These are phyloP conservation scores for Sparidentex hasta DNA, from an alignment of 2,797 vertebrate species.

Conservation along the genomic window DNA sequence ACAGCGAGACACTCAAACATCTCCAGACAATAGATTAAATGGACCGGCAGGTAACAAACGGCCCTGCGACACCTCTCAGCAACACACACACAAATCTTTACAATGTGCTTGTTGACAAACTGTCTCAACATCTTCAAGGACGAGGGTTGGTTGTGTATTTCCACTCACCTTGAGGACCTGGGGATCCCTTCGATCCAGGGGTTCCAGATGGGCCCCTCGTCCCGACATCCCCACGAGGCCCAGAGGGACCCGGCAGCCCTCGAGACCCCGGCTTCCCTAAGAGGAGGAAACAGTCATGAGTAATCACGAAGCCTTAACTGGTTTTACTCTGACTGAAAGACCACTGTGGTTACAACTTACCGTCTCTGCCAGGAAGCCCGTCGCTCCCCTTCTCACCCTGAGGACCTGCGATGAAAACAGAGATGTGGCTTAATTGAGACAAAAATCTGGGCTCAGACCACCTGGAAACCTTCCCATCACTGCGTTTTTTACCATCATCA, in stretches of 20 bases:
- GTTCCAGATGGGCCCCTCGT: slow-evolving; percentile 84
- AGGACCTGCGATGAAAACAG: slow-evolving; percentile 80
- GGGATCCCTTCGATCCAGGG: slow-evolving; percentile 86
- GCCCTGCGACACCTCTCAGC: slow-evolving; percentile 1
- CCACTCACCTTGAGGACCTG: slow-evolving; percentile 89
- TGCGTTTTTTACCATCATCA: slow-evolving; percentile 10
- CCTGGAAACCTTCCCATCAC: slow-evolving; percentile 20
- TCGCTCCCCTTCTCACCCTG: slow-evolving; percentile 85
- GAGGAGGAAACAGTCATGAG: slow-evolving; percentile 63
- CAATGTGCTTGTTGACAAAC: slow-evolving; percentile 35
- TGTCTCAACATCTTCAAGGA: slow-evolving; percentile 37
- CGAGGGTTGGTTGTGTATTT: slow-evolving; percentile 20
- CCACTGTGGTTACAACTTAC: slow-evolving; percentile 66
- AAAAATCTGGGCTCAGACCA: slow-evolving; percentile 15
- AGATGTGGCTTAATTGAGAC: slow-evolving; percentile 44
- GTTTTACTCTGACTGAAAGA: slow-evolving; percentile 40
- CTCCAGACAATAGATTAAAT: slow-evolving; percentile 34
- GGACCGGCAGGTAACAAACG: slow-evolving; percentile 21
- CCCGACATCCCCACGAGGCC: slow-evolving; percentile 88
- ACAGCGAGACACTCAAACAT: slow-evolving; percentile 27
- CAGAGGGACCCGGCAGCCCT: slow-evolving; percentile 85
- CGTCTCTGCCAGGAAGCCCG: slow-evolving; percentile 83
- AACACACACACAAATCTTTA: slow-evolving; percentile 25
- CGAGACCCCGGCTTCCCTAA: slow-evolving; percentile 84
- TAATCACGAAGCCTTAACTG: slow-evolving; percentile 51